Percentiles rank a stretch among this genome's conserved stretches.
Conservation (phyloP, 2,797 vertebrate genomes). For the Anniella stebbinsi region DNA sequence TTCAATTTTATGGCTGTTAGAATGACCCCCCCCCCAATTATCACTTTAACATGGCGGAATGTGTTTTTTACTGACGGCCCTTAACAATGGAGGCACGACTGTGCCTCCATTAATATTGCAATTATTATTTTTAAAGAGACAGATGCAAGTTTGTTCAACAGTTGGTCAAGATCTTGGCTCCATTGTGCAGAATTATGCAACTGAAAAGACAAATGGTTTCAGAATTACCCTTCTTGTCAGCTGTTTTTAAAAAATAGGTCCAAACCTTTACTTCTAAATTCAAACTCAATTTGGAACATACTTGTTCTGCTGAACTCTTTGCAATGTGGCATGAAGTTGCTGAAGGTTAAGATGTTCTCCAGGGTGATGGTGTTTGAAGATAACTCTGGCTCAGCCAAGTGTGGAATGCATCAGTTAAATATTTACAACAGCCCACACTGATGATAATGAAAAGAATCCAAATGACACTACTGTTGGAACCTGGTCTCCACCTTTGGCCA, state of each 20-base stretch:
- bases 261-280: background rate
- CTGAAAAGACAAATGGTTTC: background rate
- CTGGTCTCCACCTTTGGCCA: background rate
- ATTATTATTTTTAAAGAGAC: background rate
- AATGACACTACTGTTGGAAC: background rate
- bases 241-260: background rate
- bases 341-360: background rate
- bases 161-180: background rate
- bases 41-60: no score
- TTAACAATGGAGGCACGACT: no score
- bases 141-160: background rate
- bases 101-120: no score
- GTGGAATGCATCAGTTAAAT: background rate
- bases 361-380: background rate
- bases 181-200: background rate
- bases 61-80: no score
- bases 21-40: no score
- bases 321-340: background rate
- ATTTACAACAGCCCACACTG: background rate
- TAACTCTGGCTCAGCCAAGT: background rate
- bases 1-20: no score
- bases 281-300: background rate
- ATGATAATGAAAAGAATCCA: background rate
- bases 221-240: background rate
- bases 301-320: conserved; percentile 14